Percentiles rank a stretch among this genome's conserved stretches.
These are phyloP conservation scores for Pantherophis guttatus DNA, from an alignment of 2,113 vertebrate genomes.

Conservation along the genomic window DNA sequence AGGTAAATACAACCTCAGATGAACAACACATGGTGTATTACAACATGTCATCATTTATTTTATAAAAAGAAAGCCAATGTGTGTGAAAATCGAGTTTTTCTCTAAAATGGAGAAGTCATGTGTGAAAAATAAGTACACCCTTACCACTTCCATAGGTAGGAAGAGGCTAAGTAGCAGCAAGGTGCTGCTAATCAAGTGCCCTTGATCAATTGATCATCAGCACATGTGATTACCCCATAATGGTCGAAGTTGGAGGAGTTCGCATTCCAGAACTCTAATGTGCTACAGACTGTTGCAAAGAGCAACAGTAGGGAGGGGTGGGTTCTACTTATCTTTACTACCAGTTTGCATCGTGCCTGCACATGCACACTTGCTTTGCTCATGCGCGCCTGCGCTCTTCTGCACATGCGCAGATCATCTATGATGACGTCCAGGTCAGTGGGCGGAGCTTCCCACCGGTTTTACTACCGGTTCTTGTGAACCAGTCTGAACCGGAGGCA, in stretches of 20 bases:
- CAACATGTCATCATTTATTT: not conserved
- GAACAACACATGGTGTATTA: no score
- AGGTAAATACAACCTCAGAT: not conserved
- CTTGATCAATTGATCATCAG: not conserved
- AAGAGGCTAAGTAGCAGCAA: no score
- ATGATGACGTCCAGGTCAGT: no score
- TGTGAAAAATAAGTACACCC: not conserved
- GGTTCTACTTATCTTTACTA: no score
- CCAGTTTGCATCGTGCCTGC: no score
- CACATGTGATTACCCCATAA: not conserved
- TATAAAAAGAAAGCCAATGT: not conserved
- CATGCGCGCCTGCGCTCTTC: no score
- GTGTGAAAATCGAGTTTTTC: not conserved
- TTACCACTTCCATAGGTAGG: not conserved
- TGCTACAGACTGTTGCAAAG: not conserved
- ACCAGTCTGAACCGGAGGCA: no score
- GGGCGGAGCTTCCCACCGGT: no score
- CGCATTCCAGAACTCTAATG: not conserved
- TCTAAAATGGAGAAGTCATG: not conserved
- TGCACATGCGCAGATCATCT: no score
- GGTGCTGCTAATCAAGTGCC: not conserved
- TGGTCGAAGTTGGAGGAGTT: not conserved
- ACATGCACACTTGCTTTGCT: no score
- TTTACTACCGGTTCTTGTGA: no score
- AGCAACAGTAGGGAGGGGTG: not conserved